These are phyloP conservation scores for Pseudorasbora parva DNA, from an alignment of 2,113 vertebrate genomes.

Conservation along the genomic window DNA sequence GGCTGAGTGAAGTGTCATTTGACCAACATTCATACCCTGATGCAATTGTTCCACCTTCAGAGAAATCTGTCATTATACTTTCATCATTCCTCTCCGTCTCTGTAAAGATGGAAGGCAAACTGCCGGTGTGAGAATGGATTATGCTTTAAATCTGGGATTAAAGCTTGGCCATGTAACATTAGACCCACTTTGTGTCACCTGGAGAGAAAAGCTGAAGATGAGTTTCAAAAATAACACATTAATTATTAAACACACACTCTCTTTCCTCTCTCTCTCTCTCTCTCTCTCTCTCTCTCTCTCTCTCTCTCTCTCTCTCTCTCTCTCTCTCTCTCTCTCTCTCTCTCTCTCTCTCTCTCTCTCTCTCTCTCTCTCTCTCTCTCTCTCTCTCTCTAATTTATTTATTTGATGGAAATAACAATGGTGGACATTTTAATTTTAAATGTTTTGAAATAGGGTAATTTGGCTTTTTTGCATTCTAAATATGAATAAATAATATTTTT, in stretches of 20 bases:
- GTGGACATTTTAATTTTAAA: no score
- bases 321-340: neutral
- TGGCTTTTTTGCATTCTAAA: no score
- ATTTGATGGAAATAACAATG: no score
- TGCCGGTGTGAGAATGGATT: conserved; percentile 31
- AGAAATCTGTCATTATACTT: conserved; percentile 32
- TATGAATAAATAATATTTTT: no score
- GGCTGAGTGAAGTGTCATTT: conserved; percentile 10
- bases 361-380: neutral
- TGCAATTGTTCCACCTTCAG: conserved; percentile 19
- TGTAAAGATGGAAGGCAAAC: conserved; percentile 30
- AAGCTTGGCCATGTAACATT: conserved; percentile 39
- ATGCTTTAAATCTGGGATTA: conserved; percentile 41
- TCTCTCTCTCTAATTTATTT: no score
- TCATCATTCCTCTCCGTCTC: conserved; percentile 28
- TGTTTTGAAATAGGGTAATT: no score
- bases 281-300: neutral
- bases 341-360: neutral
- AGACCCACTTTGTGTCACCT: conserved; percentile 36
- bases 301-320: neutral
- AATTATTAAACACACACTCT: conserved; percentile 35
- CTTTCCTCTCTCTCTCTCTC: conserved; percentile 19
- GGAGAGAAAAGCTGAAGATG: conserved; percentile 27
- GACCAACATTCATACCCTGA: conserved; percentile 22
- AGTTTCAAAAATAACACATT: conserved; percentile 26